phyloP scores from a whole-genome alignment of 2,113 vertebrate species.

The Cavia porcellus region DNA sequence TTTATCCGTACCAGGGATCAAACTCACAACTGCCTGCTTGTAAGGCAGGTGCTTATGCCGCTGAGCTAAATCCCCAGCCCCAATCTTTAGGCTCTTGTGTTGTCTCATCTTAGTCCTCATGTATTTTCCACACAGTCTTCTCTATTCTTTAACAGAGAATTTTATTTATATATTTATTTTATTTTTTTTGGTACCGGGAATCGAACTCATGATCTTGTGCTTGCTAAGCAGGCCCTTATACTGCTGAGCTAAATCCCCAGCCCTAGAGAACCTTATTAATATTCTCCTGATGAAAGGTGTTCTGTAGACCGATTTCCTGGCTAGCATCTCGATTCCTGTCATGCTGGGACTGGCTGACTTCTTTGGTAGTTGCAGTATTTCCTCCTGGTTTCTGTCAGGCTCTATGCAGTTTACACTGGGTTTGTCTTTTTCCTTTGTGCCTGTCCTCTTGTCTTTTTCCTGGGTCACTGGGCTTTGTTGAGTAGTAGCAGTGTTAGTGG shows the following conservation, averaged over 20 bases:
- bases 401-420: not conserved
- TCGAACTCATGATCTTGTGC: too few relatives aligned
- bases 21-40: too few relatives aligned
- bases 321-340: not conserved
- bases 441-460: not conserved
- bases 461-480: not conserved
- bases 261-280: not conserved
- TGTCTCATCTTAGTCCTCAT: not conserved
- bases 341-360: not conserved
- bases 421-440: not conserved
- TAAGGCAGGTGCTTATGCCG: too few relatives aligned
- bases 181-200: too few relatives aligned
- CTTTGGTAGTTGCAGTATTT: not conserved
- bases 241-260: too few relatives aligned
- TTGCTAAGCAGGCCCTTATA: too few relatives aligned
- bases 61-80: too few relatives aligned
- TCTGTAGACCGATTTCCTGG: not conserved
- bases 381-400: too few relatives aligned
- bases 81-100: not conserved
- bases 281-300: not conserved
- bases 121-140: not conserved
- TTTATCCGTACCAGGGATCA: too few relatives aligned
- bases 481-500: not conserved
- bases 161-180: not conserved
- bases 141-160: not conserved